These are phyloP conservation scores for Micrasema longulum DNA, from an alignment of 1,140 invertebrate genomes.

Conservation along the genomic window DNA sequence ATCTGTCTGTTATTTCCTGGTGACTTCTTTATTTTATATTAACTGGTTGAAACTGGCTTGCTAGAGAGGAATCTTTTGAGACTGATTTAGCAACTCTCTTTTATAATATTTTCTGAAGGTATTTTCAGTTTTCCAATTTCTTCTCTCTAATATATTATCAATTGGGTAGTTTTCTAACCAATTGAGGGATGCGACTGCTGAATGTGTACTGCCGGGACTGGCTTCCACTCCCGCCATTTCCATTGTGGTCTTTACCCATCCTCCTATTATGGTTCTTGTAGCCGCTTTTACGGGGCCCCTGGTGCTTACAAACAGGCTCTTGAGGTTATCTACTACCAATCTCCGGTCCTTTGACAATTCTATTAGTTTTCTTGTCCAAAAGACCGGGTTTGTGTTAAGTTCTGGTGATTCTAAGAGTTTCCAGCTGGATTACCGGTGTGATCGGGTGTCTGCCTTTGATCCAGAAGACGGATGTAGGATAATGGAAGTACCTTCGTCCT, in stretches of 20 bases:
- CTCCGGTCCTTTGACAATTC: not conserved
- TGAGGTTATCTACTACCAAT: not conserved
- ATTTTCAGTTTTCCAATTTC: constrained; percentile 7
- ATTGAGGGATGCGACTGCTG: not conserved
- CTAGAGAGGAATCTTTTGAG: not conserved
- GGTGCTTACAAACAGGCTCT: not conserved
- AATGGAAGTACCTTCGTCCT: constrained; percentile 47
- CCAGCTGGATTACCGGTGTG: not conserved
- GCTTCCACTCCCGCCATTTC: not conserved
- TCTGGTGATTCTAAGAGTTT: not conserved
- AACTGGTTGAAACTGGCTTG: too few relatives aligned
- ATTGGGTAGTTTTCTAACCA: constrained; percentile 8
- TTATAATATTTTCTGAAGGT: not conserved
- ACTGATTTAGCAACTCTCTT: not conserved
- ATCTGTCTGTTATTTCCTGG: too few relatives aligned
- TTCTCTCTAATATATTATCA: not conserved
- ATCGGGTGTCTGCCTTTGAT: constrained; percentile 56
- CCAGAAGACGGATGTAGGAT: constrained; percentile 57
- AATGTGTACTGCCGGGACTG: not conserved
- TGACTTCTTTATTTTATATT: too few relatives aligned
- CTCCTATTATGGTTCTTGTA: constrained; percentile 4
- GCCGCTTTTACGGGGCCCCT: not conserved
- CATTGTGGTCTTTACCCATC: not conserved
- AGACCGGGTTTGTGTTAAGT: not conserved
- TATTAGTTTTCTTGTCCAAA: not conserved